A percentile compares a stretch with the other conserved stretches of the same genome.
Evolutionary conservation across 2,113 vertebrate genomes (phyloP).

Genomic region (Acrocephalus arundinaceus): DNA sequence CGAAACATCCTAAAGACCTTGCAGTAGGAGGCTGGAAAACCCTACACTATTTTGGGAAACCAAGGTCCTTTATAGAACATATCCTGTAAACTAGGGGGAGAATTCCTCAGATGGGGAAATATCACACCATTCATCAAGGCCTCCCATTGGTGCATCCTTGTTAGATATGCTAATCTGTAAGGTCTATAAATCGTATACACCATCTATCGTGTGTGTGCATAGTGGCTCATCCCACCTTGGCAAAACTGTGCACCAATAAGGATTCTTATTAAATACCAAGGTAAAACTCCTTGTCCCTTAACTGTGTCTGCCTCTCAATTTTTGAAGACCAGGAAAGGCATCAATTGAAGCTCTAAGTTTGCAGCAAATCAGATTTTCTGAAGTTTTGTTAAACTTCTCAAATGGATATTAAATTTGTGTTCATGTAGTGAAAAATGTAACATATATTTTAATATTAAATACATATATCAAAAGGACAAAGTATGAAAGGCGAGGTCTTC

Average conservation of each 20-base stretch:
- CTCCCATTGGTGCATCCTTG: neutral
- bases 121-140: neutral
- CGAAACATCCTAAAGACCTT: neutral
- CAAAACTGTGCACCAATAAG: rapidly evolving
- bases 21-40: rapidly evolving
- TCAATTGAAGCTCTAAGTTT: neutral
- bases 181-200: rapidly evolving
- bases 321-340: neutral
- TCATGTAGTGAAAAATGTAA: neutral
- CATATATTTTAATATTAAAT: neutral
- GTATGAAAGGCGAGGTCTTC: neutral
- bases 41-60: neutral
- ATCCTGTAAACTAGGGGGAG: no score
- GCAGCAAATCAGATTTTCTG: neutral
- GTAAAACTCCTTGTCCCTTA: neutral
- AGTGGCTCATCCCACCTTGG: neutral
- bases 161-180: neutral
- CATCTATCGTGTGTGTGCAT: rapidly evolving
- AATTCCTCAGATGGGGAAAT: neutral
- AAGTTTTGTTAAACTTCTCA: neutral
- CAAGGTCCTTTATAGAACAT: neutral
- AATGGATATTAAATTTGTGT: neutral
- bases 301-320: no score
- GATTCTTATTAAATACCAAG: neutral
- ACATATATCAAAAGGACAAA: neutral